Base-by-base conservation (phyloP, 2,113 vertebrate species). In the Malurus melanocephalus region DNA sequence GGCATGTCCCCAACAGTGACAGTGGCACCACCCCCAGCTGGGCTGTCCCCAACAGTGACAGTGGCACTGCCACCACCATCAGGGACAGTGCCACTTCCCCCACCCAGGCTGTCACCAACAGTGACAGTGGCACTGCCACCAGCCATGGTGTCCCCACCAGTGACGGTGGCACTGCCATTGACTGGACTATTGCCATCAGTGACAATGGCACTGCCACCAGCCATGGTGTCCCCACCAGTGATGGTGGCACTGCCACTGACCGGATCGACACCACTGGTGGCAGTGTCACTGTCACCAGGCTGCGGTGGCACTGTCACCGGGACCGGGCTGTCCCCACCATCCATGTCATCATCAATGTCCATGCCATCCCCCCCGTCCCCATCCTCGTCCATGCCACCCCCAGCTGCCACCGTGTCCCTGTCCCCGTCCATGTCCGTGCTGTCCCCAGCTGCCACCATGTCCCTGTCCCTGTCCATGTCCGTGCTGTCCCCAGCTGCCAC, bases 21-120 rank as follows among this genome's bases (percentile, higher is more conserved):
- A 3, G 10, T 59, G 57, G 15, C 59, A 40, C 35, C 28, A 11
- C 18, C 52, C 16, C 19, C n/a, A 18, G 9, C 16, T 8, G 11
- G 20, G 12, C 55, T 33, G 56, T 57, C 56, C n/a, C 56, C 18
- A 16, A 7, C 16, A 5, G 49, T 24, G 49, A 51, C 14, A 16
- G 49, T 51, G 49, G 49, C 49, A 51, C 24, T 51, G 49, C 13
- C 49, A 26, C 26, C 49, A 51, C 35, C 35, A 35, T 35, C 35
- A 35, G 35, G 35, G 10, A 17, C 11, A 1, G 35, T 13, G 0
- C 7, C 53, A 2, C 7, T 4, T 5, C 2, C n/a, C 3, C 6
- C 5, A 3, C 1, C 27, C 0, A 8, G 1, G 3, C 18, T 67
- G 46, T 67, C 65, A 9, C 46, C 12, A 9, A 4, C 0, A 2